A percentile compares a stretch with the other conserved stretches of the same genome.
Evolutionary conservation across 2,888 invertebrate species (phyloP).

Genomic region (Drosophila paranaensis): DNA sequence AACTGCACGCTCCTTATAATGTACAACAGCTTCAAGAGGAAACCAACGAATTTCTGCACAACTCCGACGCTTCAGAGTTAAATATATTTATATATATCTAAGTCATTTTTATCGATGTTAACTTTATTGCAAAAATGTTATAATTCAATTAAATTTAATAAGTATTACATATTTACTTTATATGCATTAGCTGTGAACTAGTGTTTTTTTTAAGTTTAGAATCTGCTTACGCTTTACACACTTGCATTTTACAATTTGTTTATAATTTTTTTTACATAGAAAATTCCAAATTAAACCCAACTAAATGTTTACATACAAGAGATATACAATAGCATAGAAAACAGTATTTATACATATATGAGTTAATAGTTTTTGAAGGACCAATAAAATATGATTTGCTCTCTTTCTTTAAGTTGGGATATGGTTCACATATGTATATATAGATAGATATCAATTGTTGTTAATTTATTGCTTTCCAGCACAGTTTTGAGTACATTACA

Average conservation of each 20-base stretch:
- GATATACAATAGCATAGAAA: conserved; percentile 29
- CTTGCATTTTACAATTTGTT: conserved; percentile 19
- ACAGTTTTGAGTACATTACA: conserved; percentile 67
- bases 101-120: conserved; percentile 51
- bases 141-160: conserved; percentile 60
- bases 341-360: conserved; percentile 15
- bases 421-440: conserved; percentile 41
- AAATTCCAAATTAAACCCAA: conserved; percentile 44
- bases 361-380: conserved; percentile 13
- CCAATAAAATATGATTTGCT: conserved; percentile 18
- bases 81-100: conserved; percentile 21
- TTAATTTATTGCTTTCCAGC: conserved; percentile 28
- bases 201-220: conserved; percentile 46
- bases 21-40: conserved; percentile 22
- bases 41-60: conserved; percentile 23
- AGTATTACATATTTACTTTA: conserved; percentile 43
- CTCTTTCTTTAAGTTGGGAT: conserved; percentile 34
- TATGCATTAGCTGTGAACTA: conserved; percentile 31
- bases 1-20: conserved; percentile 9
- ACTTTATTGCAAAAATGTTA: conserved; percentile 72
- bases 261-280: conserved; percentile 37
- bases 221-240: conserved; percentile 45
- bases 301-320: conserved; percentile 31
- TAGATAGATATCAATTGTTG: conserved; percentile 29
- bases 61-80: conserved; percentile 29